Evolutionary conservation across 2,888 invertebrate genomes (phyloP), one percentile per base, ranked within the genome.

Genomic region (Marronus borbonicus): DNA sequence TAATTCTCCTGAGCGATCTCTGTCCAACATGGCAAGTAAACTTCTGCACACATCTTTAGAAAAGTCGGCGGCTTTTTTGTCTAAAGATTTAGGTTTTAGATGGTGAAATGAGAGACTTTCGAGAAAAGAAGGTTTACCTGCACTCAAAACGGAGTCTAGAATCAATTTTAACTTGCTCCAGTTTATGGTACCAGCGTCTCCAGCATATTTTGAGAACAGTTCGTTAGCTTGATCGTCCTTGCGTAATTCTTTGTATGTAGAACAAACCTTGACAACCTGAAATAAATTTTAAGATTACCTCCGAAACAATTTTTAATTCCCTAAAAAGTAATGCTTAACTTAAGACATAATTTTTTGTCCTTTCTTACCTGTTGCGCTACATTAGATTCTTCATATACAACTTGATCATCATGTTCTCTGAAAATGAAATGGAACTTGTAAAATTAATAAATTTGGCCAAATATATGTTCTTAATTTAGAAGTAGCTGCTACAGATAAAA

Each of bases 1-100:
- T 70, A 98, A 91, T 86, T 96, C 97, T 0, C 98, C 98, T 0
- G 97, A 97, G 84, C 94, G 92, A 87, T 98, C 97, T 49, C 93
- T 92, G 87, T 98, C 98, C 88, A 97, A 89, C 94, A 98, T 95
- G 0, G 97, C 96, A 58, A 98, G 93, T 96, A 98, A 97, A 82
- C 97, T 96, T 80, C 97, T 92, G 87, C 97, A 97, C 1, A 96
- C 93, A 80, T 98, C 97, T 88, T 96, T 94, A 5, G 96, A 95
- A 89, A 98, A 97, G 39, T 96, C 96, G 84, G 90, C 89, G 68
- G 93, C 93, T 82, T 92, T 90, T 70, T 93, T 90, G 85, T 95
- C 95, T 95, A 90, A 8, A 90, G 90, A 58, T 58, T 7, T 3
- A 2, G 4, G n/a, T 14, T 5, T 14, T 17, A 52, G 7, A n/a